A percentile compares a stretch with the other conserved stretches of the same genome.
These are phyloP conservation scores for Xiphophorus couchianus DNA, from an alignment of 2,113 vertebrate genomes.

Conservation along the genomic window DNA sequence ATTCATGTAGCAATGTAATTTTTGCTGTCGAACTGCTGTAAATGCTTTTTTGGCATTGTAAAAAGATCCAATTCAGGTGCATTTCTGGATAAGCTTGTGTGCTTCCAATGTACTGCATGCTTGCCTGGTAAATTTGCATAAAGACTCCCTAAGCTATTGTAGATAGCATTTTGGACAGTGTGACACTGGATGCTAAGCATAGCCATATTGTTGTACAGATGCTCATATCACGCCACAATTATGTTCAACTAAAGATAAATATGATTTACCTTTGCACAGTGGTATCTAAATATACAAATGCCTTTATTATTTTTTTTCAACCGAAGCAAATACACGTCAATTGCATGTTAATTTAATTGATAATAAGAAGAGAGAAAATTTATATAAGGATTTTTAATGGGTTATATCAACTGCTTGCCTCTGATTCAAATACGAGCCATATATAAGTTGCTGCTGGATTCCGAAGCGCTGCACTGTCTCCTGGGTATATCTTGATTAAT, in stretches of 20 bases:
- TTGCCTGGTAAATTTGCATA: constrained; percentile 21
- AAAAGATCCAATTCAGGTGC: not conserved
- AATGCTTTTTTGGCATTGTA: constrained; percentile 13
- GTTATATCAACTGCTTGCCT: not conserved
- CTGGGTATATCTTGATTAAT: constrained; percentile 14
- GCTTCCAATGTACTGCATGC: constrained; percentile 1
- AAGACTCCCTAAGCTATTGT: constrained; percentile 8
- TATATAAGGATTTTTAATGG: constrained; percentile 22
- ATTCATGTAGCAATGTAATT: constrained; percentile 19
- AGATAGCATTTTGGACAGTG: constrained; percentile 11
- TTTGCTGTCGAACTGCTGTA: constrained; percentile 20
- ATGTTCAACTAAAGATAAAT: not conserved
- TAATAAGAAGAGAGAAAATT: not conserved
- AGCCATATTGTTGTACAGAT: constrained; percentile 35
- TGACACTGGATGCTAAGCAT: constrained; percentile 27
- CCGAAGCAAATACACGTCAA: constrained; percentile 2
- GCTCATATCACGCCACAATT: not conserved
- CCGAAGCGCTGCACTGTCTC: constrained; percentile 7
- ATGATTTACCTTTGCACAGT: not conserved
- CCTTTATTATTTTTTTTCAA: not conserved
- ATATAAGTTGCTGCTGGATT: not conserved
- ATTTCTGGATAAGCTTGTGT: constrained; percentile 6
- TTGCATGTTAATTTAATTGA: constrained; percentile 27
- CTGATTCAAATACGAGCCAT: constrained; percentile 5
- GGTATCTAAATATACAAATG: not conserved